phyloP scores from a whole-genome alignment of 37 sponge, comb jelly and placozoan genomes.

The Geodia barretti region DNA sequence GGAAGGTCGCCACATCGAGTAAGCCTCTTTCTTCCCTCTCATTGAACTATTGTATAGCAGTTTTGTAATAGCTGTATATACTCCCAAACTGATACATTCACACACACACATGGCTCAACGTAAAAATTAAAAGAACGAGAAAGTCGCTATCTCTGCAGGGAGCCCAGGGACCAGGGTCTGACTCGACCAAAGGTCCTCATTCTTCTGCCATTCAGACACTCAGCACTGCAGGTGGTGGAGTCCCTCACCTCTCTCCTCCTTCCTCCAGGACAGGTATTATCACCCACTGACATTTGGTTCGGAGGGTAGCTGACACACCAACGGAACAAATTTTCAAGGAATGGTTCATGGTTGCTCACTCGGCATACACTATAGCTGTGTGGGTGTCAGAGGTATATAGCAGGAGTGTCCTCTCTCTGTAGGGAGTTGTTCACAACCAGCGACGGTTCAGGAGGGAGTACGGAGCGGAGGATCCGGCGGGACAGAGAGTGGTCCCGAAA shows the following conservation, averaged over 20 bases:
- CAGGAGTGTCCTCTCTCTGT: too few species aligned
- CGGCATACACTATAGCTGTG: too few species aligned
- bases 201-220: conserved; percentile 91
- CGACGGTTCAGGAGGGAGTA: not conserved
- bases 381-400: too few species aligned
- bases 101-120: too few species aligned
- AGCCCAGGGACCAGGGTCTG: conserved; percentile 90
- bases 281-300: too few species aligned
- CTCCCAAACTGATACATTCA: too few species aligned
- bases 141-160: conserved; percentile 32
- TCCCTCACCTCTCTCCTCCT: conserved; percentile 60
- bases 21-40: too few species aligned
- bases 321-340: too few species aligned
- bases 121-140: not conserved
- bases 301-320: too few species aligned
- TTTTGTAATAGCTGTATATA: too few species aligned
- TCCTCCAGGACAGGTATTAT: conserved; percentile 65
- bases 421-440: not conserved
- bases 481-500: not conserved
- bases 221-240: conserved; percentile 69
- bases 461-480: not conserved
- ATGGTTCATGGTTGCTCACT: too few species aligned
- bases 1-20: conserved; percentile 61
- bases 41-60: too few species aligned
- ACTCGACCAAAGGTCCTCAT: conserved; percentile 93